Percentiles rank a stretch among this genome's conserved stretches.
Evolutionary conservation across 2,888 invertebrate species (phyloP).

Genomic region (Aphodius granarius): DNA sequence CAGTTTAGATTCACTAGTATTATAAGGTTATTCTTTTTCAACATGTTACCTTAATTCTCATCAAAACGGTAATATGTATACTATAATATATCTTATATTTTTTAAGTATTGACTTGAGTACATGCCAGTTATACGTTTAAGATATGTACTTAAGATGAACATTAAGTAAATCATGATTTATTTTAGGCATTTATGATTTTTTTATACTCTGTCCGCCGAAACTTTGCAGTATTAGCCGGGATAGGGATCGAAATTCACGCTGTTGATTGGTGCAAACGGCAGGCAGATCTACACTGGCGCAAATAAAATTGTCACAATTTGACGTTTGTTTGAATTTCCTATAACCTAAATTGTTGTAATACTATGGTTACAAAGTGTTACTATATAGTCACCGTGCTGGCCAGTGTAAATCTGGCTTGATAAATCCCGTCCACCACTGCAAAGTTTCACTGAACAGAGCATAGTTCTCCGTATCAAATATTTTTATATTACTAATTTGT

Average conservation of each 20-base stretch:
- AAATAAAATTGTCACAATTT: no score
- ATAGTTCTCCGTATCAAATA: not conserved
- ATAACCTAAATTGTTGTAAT: no score
- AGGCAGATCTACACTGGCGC: no score
- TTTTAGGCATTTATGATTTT: not conserved
- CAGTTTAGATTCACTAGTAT: not conserved
- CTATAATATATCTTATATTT: conserved; percentile 1
- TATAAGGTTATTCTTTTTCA: not conserved
- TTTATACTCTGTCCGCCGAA: not conserved
- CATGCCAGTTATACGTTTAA: not conserved
- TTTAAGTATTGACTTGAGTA: not conserved
- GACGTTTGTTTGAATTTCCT: no score
- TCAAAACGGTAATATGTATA: not conserved
- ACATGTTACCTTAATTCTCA: not conserved
- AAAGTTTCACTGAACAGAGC: no score
- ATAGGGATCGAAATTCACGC: no score
- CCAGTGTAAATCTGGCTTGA: no score
- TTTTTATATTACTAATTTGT: not conserved
- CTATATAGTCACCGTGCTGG: no score
- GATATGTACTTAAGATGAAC: not conserved
- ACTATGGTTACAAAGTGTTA: no score
- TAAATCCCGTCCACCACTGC: no score
- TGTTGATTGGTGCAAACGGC: no score
- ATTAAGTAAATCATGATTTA: not conserved
- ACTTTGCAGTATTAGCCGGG: no score